Base-by-base conservation (phyloP, 1,140 invertebrate genomes). In the fruit fly (Drosophila melanogaster) region DNA sequence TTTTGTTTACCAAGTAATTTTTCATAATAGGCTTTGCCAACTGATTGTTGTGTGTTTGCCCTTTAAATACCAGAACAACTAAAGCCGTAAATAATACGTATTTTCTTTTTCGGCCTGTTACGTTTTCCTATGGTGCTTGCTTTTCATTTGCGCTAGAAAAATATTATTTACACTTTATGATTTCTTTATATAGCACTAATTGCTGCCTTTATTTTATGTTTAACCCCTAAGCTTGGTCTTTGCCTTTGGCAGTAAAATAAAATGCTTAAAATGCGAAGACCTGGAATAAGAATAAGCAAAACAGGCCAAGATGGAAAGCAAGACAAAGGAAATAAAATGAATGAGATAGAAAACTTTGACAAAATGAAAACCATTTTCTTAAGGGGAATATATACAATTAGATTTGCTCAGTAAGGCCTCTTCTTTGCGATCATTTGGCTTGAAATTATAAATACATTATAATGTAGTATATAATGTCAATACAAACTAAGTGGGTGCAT, bases 121-220 rank as follows among this genome's bases (percentile, higher is more conserved):
- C 38, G 22, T 15, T 33, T 41, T 17, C 61, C 53, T 53, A 22
- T 56, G 53, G 54, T 87, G 76, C 67, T 79, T 79, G 76, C 62
- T 69, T 86, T 79, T 69, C 72, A 87, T 89, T 86, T 86, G 61
- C 55, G 55, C 66, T 76, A 47, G 44, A 72, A 66, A 67, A 81
- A 83, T 76, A 67, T 83, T 89, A 83, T 87, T 87, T 86, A 87
- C 79, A 86, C 76, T 86, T 86, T 86, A 86, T 86, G 75, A 86
- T 77, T 86, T 87, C 83, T 87, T 86, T 86, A 83, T 86, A 83
- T 73, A 89, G 71, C 75, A 69, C 83, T 86, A 86, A 86, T 86
- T 86, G 84, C 83, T 87, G 83, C 60, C 61, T 71, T 81, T 55
- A 56, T 67, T 57, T 75, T 26, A 56, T 44, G 58, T 55, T 43